These are phyloP conservation scores for Smutsia temminckii DNA, from an alignment of 2,797 vertebrate species.

Conservation along the genomic window DNA sequence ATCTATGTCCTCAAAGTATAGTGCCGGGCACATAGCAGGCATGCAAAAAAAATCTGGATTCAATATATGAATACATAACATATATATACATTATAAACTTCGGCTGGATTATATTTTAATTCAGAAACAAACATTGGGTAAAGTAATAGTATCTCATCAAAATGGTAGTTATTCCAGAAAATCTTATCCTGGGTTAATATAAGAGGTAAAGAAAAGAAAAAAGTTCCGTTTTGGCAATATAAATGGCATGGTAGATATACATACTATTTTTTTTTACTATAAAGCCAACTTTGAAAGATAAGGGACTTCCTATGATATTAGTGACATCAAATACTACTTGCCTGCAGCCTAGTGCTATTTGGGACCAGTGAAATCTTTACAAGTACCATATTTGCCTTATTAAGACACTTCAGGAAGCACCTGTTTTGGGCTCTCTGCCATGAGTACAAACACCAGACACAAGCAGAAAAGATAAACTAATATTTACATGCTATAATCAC, in stretches of 20 bases:
- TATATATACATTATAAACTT: neutral
- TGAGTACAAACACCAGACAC: neutral
- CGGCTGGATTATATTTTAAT: constrained; percentile 1
- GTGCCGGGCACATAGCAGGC: neutral
- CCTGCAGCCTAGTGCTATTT: neutral
- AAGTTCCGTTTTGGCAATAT: neutral
- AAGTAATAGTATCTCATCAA: neutral
- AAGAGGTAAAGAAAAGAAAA: neutral
- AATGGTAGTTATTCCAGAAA: constrained; percentile 10
- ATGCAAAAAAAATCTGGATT: neutral
- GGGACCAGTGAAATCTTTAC: neutral
- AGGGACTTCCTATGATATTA: neutral
- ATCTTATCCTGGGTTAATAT: neutral
- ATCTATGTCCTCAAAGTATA: neutral
- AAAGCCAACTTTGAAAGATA: neutral
- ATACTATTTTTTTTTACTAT: neutral
- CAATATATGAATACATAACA: neutral
- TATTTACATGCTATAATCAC: neutral
- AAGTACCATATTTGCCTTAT: neutral
- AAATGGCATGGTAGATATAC: neutral
- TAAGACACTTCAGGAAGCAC: neutral
- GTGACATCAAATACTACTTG: neutral
- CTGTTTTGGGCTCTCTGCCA: neutral
- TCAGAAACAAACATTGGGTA: neutral
- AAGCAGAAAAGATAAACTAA: neutral